These are phyloP conservation scores for Pegea sp. DNA, from an alignment of 23 tunicate species.

Conservation along the genomic window DNA sequence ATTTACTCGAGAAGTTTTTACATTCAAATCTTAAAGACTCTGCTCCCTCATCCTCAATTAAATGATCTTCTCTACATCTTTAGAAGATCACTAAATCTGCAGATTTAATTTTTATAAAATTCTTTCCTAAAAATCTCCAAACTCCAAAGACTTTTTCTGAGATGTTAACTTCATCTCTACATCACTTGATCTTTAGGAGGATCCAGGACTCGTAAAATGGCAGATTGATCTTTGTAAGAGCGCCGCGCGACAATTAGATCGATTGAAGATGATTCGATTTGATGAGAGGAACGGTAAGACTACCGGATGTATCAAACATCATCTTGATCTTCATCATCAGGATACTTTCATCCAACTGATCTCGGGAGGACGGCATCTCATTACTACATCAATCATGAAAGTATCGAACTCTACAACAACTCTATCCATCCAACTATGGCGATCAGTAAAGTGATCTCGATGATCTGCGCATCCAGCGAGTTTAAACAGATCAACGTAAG, in stretches of 20 bases:
- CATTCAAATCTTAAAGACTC: background rate
- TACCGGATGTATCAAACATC: background rate
- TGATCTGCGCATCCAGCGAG: constrained; percentile 88
- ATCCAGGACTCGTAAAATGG: constrained; percentile 45
- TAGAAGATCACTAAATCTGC: no score
- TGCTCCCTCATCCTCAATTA: no score
- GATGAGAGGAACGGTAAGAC: constrained; percentile 46
- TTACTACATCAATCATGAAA: constrained; percentile 74
- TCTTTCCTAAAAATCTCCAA: no score
- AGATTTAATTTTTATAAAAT: no score
- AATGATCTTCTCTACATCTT: no score
- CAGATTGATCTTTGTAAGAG: constrained; percentile 20
- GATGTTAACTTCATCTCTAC: background rate
- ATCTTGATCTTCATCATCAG: constrained; percentile 6
- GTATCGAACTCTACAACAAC: constrained; percentile 83
- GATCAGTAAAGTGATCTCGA: constrained; percentile 34
- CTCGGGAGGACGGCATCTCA: constrained; percentile 94
- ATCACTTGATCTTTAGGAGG: constrained; percentile 13
- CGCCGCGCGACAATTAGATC: constrained; percentile 40
- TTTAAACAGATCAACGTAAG: constrained; percentile 81
- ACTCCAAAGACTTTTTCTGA: background rate
- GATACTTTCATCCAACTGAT: constrained; percentile 74
- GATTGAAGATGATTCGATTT: constrained; percentile 46
- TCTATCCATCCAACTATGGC: constrained; percentile 30
- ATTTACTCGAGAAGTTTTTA: no score